Conservation (phyloP, 2,797 vertebrate genomes). For the Sebastolobus alascanus region DNA sequence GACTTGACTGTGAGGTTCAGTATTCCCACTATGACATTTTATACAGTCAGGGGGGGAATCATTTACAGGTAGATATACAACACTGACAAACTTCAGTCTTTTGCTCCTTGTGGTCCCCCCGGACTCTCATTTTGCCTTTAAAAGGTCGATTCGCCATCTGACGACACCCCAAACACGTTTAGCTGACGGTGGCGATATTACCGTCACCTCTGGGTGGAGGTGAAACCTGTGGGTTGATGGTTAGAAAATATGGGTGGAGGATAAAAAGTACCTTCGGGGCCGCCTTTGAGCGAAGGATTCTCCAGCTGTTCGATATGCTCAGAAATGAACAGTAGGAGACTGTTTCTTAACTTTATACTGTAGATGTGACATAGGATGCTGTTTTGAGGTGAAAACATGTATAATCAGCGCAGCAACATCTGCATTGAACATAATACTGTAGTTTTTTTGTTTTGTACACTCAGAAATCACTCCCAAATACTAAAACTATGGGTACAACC, state of each 20-base stretch:
- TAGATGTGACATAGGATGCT: background rate
- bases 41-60: slow-evolving; percentile 57
- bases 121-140: slow-evolving; percentile 18
- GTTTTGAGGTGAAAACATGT: slow-evolving; percentile 20
- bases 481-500: background rate
- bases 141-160: background rate
- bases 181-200: slow-evolving; percentile 18
- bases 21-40: slow-evolving; percentile 63
- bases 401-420: slow-evolving; percentile 14
- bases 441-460: slow-evolving; percentile 13
- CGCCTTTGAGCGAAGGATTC: slow-evolving; percentile 7
- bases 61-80: slow-evolving; percentile 72
- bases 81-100: slow-evolving; percentile 42
- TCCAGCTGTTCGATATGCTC: slow-evolving; percentile 10
- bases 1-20: slow-evolving; percentile 56
- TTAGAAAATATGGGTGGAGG: background rate
- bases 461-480: slow-evolving; percentile 21
- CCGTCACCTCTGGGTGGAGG: slow-evolving; percentile 5
- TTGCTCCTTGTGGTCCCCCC: slow-evolving; percentile 11
- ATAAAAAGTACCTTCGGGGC: background rate
- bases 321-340: background rate
- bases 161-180: background rate
- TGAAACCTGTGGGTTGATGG: background rate
- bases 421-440: slow-evolving; percentile 30
- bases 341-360: background rate